These are phyloP conservation scores for Taenaris catops DNA, from an alignment of 2,888 invertebrate genomes.

Conservation along the genomic window DNA sequence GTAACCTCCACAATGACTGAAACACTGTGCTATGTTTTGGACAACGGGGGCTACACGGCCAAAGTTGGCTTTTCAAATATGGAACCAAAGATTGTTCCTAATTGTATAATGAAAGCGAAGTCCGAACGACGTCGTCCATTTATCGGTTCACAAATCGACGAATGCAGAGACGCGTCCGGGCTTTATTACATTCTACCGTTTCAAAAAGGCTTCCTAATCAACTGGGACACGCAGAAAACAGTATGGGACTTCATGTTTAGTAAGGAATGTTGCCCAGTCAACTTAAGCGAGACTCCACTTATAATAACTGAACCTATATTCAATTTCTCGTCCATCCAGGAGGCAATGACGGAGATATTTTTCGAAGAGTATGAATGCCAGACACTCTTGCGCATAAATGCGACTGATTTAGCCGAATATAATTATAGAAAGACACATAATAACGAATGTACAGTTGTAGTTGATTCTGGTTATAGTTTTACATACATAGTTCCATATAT, in stretches of 20 bases:
- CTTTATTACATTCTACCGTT: conserved; percentile 96
- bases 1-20: conserved; percentile 42
- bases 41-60: conserved; percentile 93
- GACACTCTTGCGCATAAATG: conserved; percentile 88
- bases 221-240: conserved; percentile 97
- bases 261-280: conserved; percentile 89
- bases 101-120: conserved; percentile 99
- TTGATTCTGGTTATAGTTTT: conserved; percentile 97
- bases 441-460: conserved; percentile 86
- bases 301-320: conserved; percentile 96
- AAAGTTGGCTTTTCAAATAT: conserved; percentile 91
- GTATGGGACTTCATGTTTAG: conserved; percentile 98
- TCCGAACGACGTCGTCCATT: conserved; percentile 96
- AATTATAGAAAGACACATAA: conserved; percentile 78
- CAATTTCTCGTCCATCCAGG: conserved; percentile 95
- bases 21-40: conserved; percentile 83
- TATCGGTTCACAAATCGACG: conserved; percentile 95
- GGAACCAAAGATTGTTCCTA: conserved; percentile 89
- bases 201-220: conserved; percentile 96
- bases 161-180: conserved; percentile 97
- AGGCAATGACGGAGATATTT: conserved; percentile 96
- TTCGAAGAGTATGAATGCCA: conserved; percentile 98
- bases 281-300: conserved; percentile 87
- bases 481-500: conserved; percentile 97
- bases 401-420: conserved; percentile 89